Percentiles rank a stretch among this genome's conserved stretches.
Evolutionary conservation across 2,888 invertebrate species (phyloP).

Genomic region (Idaea biselata): DNA sequence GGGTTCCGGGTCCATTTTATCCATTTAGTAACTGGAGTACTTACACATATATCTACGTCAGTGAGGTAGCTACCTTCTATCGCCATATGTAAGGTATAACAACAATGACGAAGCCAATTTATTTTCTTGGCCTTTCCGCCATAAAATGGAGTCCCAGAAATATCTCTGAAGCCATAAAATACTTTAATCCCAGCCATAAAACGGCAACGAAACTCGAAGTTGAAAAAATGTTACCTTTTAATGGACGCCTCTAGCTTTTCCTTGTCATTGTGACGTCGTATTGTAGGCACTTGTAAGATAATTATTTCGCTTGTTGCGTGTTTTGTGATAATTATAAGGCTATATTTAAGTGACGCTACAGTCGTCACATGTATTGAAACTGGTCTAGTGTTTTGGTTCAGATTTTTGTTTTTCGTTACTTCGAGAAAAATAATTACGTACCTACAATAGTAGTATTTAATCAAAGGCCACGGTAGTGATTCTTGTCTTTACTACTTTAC

Average conservation of each 20-base stretch:
- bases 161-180: slow-evolving; percentile 39
- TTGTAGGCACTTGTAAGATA: slow-evolving; percentile 27
- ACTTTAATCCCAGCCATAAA: slow-evolving; percentile 38
- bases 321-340: slow-evolving; percentile 29
- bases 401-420: background rate
- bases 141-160: slow-evolving; percentile 32
- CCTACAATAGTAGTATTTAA: too few relatives aligned
- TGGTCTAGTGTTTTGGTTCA: background rate
- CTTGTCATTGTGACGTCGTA: slow-evolving; percentile 51
- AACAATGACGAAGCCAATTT: slow-evolving; percentile 8
- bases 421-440: background rate
- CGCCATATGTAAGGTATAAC: slow-evolving; percentile 6
- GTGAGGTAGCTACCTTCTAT: slow-evolving; percentile 2
- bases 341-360: slow-evolving; percentile 11
- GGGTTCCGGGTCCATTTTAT: background rate
- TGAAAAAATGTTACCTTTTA: slow-evolving; percentile 37
- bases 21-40: slow-evolving; percentile 1
- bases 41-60: slow-evolving; percentile 5
- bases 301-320: slow-evolving; percentile 45
- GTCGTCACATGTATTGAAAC: slow-evolving; percentile 6
- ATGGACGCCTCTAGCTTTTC: slow-evolving; percentile 40
- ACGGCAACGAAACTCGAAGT: slow-evolving; percentile 30
- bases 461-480: too few relatives aligned
- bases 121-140: slow-evolving; percentile 25
- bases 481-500: too few relatives aligned